Evolutionary conservation across 2,797 vertebrate species (phyloP).

Genomic region (Hephaestus fuliginosus): DNA sequence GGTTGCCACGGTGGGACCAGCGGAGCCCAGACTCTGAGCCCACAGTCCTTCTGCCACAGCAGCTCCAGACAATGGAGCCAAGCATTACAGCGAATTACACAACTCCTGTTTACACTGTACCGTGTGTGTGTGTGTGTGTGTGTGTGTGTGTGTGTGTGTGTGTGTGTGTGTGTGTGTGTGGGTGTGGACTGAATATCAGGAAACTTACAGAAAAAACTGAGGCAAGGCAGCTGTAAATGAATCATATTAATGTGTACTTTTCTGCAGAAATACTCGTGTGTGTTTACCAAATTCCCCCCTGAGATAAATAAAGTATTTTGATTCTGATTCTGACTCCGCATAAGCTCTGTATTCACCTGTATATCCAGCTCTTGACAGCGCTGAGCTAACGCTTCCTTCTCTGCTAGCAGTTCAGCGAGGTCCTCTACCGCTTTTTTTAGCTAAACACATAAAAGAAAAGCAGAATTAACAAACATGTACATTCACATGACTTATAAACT

Average conservation of each 20-base stretch:
- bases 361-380: constrained; percentile 96
- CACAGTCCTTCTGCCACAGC: constrained; percentile 80
- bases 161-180: constrained; percentile 26
- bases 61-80: constrained; percentile 76
- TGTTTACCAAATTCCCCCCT: not conserved
- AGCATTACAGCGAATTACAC: constrained; percentile 65
- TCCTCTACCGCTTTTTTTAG: constrained; percentile 93
- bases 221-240: not conserved
- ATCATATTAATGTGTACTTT: not conserved
- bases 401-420: constrained; percentile 88
- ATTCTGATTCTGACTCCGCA: not conserved
- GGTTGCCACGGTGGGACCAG: constrained; percentile 45
- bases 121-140: constrained; percentile 12
- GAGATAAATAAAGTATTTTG: no score
- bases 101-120: constrained; percentile 68
- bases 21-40: constrained; percentile 64
- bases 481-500: not conserved
- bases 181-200: constrained; percentile 20
- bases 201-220: constrained; percentile 8
- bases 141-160: constrained; percentile 13
- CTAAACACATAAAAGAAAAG: constrained; percentile 75
- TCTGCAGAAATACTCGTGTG: not conserved
- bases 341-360: constrained; percentile 86
- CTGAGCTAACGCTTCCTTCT: constrained; percentile 93
- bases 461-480: not conserved